Conservation (phyloP, 2,113 vertebrate genomes). For the Gymnocephalus cernua region DNA sequence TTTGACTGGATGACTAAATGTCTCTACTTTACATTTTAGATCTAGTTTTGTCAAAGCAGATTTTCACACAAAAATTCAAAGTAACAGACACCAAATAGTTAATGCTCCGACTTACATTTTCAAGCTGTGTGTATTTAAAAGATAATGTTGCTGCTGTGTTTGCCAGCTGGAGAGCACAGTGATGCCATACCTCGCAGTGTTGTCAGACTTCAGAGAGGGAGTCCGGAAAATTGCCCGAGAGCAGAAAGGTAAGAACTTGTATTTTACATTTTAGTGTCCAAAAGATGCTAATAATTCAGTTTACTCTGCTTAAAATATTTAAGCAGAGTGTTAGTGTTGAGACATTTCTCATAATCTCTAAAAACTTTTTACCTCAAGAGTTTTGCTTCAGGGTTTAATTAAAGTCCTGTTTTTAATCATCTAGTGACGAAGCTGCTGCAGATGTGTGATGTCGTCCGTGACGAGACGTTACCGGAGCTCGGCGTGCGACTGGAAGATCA, state of each 20-base stretch:
- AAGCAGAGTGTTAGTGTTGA: neutral
- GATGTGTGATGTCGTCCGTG: slow-evolving; percentile 91
- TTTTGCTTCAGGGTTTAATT: neutral
- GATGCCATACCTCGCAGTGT: slow-evolving; percentile 93
- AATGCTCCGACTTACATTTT: neutral
- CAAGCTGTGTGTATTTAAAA: neutral
- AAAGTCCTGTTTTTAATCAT: neutral
- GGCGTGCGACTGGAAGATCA: slow-evolving; percentile 97
- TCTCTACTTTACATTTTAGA: too few relatives aligned
- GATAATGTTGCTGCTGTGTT: neutral
- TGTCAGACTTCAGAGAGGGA: slow-evolving; percentile 93
- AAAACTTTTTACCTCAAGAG: neutral
- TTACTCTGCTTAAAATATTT: neutral
- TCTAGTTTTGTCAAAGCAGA: too few relatives aligned
- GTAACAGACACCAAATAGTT: neutral
- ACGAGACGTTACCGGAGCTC: slow-evolving; percentile 92
- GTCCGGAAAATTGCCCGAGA: slow-evolving; percentile 92
- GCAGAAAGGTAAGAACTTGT: slow-evolving; percentile 86
- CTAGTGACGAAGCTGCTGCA: slow-evolving; percentile 90
- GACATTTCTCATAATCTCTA: neutral
- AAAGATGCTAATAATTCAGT: neutral
- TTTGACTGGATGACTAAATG: too few relatives aligned
- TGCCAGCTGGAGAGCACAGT: slow-evolving; percentile 91
- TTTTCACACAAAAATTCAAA: too few relatives aligned
- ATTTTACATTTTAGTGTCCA: neutral